phyloP scores from a whole-genome alignment of 2,797 vertebrate genomes.

The Enteromius thamalakanensis region DNA sequence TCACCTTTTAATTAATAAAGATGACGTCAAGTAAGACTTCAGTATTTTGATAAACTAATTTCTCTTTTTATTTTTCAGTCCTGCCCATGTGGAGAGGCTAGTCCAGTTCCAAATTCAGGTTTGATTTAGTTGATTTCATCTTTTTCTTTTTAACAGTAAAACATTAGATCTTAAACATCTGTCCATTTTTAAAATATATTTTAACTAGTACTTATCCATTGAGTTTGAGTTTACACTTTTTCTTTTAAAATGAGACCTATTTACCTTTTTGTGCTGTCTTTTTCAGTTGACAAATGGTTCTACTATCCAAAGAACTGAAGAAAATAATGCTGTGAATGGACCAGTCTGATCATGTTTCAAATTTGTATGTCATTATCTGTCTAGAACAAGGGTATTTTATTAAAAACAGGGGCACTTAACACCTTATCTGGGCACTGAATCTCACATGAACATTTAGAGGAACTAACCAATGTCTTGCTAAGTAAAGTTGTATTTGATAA shows the following conservation, averaged over 20 bases:
- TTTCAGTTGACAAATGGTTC: constrained; percentile 91
- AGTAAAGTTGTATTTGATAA: constrained; percentile 63
- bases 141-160: neutral
- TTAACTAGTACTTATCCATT: neutral
- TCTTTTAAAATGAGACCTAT: neutral
- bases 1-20: neutral
- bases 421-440: constrained; percentile 6
- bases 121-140: constrained; percentile 33
- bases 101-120: constrained; percentile 85
- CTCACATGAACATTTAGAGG: constrained; percentile 7
- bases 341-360: constrained; percentile 42
- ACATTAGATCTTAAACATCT: neutral
- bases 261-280: constrained; percentile 45
- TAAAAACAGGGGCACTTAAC: constrained; percentile 13
- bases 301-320: constrained; percentile 84
- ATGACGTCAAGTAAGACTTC: neutral
- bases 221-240: neutral
- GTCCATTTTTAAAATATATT: neutral
- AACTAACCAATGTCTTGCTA: constrained; percentile 48
- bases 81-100: constrained; percentile 78
- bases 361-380: constrained; percentile 39
- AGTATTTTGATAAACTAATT: neutral
- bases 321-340: constrained; percentile 45
- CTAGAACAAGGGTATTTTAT: constrained; percentile 54
- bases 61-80: constrained; percentile 75